These are phyloP conservation scores for Dione vanillae DNA, from an alignment of 2,888 invertebrate genomes.

Conservation along the genomic window DNA sequence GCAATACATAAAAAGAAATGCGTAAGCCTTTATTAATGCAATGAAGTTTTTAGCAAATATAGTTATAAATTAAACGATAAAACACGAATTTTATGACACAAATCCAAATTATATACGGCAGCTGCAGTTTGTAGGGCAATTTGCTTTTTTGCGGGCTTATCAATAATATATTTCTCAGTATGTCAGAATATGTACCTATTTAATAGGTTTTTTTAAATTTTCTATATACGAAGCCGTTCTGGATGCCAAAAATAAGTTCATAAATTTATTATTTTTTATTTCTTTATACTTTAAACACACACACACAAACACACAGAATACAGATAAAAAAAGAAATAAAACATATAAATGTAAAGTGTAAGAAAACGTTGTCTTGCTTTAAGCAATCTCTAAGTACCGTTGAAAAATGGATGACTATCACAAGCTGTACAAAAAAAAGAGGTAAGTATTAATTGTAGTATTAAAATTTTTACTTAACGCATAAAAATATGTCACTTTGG, in stretches of 20 bases:
- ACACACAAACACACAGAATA: too few relatives aligned
- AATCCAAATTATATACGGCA: slow-evolving; percentile 5
- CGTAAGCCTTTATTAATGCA: background rate
- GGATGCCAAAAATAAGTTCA: background rate
- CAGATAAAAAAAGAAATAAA: too few relatives aligned
- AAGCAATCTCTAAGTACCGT: too few relatives aligned
- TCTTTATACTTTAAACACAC: background rate
- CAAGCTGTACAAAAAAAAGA: too few relatives aligned
- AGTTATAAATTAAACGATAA: background rate
- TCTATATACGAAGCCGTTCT: background rate
- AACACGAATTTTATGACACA: background rate
- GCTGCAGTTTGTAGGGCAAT: background rate
- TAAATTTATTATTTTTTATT: background rate
- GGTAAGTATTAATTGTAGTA: too few relatives aligned
- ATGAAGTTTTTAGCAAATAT: background rate
- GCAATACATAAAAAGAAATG: background rate
- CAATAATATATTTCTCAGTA: background rate
- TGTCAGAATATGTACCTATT: background rate
- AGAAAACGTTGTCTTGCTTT: too few relatives aligned
- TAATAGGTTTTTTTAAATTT: background rate
- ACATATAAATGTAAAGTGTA: too few relatives aligned
- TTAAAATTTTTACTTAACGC: too few relatives aligned
- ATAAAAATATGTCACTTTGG: too few relatives aligned
- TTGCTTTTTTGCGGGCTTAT: background rate
- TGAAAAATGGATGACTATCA: too few relatives aligned